Evolutionary conservation across 2,113 vertebrate genomes (phyloP).

Genomic region (Glareola pratincola): DNA sequence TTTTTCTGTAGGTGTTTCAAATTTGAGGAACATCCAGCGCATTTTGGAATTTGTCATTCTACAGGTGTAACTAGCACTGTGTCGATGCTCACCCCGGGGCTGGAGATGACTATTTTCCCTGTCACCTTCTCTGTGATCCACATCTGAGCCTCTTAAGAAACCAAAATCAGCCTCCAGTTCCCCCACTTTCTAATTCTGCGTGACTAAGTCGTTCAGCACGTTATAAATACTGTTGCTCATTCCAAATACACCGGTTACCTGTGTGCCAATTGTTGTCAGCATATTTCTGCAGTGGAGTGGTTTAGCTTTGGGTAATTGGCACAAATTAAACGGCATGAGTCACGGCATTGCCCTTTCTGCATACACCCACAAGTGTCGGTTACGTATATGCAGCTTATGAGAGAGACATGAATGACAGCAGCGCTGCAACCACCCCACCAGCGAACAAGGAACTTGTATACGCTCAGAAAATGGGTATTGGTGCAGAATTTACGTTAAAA

Average conservation of each 20-base stretch:
- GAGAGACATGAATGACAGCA: background rate
- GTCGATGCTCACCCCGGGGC: background rate
- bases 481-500: background rate
- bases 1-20: background rate
- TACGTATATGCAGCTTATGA: background rate
- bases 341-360: conserved; percentile 20
- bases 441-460: background rate
- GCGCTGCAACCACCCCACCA: background rate
- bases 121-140: background rate
- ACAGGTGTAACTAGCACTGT: background rate
- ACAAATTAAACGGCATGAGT: conserved; percentile 24
- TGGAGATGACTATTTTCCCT: background rate
- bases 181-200: background rate
- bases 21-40: background rate
- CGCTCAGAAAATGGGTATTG: background rate
- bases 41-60: background rate
- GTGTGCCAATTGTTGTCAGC: background rate
- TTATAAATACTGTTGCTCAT: background rate
- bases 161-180: background rate
- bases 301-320: background rate
- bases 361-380: background rate
- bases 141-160: background rate
- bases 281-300: background rate
- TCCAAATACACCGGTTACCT: background rate
- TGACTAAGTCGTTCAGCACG: background rate